Conservation (phyloP, 2,797 vertebrate genomes). For the Hafferia zeledoni region DNA sequence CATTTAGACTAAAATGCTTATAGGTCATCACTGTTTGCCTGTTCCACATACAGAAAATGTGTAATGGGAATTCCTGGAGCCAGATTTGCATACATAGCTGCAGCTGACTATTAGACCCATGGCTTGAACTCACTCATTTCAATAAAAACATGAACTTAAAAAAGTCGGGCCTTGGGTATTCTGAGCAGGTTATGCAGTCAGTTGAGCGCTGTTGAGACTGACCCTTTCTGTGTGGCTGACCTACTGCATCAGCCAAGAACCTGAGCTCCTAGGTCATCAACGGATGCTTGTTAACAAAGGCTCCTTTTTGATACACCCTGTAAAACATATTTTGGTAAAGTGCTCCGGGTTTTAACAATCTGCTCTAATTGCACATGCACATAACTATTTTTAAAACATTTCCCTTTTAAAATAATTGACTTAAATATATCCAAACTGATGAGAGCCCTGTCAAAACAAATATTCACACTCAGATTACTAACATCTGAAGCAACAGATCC, state of each 20-base stretch:
- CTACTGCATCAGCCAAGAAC: background rate
- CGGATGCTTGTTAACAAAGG: slow-evolving; percentile 1
- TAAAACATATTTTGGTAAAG: background rate
- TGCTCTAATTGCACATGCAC: background rate
- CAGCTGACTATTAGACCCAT: background rate
- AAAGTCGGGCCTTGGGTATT: background rate
- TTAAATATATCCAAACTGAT: background rate
- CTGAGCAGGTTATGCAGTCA: background rate
- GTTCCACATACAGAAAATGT: background rate
- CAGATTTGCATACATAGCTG: background rate
- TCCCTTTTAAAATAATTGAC: background rate
- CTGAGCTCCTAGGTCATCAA: background rate
- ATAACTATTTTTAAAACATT: background rate
- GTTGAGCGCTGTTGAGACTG: background rate
- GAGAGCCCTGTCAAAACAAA: slow-evolving; percentile 6
- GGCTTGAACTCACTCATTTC: slow-evolving; percentile 1
- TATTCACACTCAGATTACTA: background rate
- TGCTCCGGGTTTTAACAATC: background rate
- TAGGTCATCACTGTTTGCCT: background rate
- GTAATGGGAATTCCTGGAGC: background rate
- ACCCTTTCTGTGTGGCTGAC: background rate
- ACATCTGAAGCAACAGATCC: background rate
- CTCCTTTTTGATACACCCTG: background rate
- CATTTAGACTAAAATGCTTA: background rate
- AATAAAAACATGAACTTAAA: background rate